Conservation (phyloP, 1,140 invertebrate species). For the Atta colombica region DNA sequence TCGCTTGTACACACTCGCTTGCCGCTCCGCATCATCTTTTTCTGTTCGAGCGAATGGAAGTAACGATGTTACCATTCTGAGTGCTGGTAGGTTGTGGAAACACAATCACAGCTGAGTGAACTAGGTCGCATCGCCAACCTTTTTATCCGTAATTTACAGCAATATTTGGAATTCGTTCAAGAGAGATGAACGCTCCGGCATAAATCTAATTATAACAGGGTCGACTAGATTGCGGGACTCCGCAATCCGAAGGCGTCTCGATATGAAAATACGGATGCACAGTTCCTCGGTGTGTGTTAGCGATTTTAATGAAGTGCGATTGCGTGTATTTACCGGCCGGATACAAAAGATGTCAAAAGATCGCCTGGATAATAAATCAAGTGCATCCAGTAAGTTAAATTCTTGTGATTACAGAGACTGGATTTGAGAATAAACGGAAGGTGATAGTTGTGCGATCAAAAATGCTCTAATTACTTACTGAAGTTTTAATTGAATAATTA, state of each 20-base stretch:
- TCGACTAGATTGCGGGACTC: conserved; percentile 47
- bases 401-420: background rate
- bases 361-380: conserved; percentile 19
- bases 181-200: conserved; percentile 48
- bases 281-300: conserved; percentile 1
- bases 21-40: background rate
- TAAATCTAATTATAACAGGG: conserved; percentile 74
- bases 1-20: background rate
- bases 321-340: conserved; percentile 32
- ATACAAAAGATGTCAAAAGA: conserved; percentile 23
- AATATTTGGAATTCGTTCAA: conserved; percentile 74
- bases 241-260: conserved; percentile 27
- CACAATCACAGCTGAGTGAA: conserved; percentile 63
- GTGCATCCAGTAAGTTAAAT: conserved; percentile 16
- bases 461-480: background rate
- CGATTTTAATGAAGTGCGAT: conserved; percentile 51
- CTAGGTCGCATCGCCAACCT: conserved; percentile 62
- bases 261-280: conserved; percentile 41
- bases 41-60: conserved; percentile 44
- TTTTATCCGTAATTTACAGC: conserved; percentile 67
- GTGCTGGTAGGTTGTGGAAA: conserved; percentile 29
- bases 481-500: background rate
- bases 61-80: conserved; percentile 55
- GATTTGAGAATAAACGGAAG: background rate
- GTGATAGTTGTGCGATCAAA: background rate